These are phyloP conservation scores for Tillus elongatus DNA, from an alignment of 2,888 invertebrate species.

Conservation along the genomic window DNA sequence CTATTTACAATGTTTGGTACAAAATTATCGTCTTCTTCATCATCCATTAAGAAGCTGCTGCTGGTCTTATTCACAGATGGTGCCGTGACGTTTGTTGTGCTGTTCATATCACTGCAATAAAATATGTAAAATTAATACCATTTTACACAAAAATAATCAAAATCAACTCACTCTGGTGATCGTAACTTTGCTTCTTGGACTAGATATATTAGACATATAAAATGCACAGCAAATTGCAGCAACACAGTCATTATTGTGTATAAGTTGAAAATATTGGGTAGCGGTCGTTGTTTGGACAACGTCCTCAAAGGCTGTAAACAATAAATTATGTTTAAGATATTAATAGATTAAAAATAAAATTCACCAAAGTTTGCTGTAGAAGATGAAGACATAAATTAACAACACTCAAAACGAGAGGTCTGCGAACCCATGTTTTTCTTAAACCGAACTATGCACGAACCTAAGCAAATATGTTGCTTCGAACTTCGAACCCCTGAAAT, in stretches of 20 bases:
- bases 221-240: constrained; percentile 91
- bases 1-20: constrained; percentile 92
- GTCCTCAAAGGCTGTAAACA: constrained; percentile 82
- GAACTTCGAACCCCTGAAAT: too few species aligned
- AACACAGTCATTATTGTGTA: constrained; percentile 95
- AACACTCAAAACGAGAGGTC: too few species aligned
- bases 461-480: too few species aligned
- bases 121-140: constrained; percentile 1
- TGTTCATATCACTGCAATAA: too few species aligned
- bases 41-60: too few species aligned
- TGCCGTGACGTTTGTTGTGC: too few species aligned
- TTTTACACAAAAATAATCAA: constrained; percentile 5
- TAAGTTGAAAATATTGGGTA: constrained; percentile 96
- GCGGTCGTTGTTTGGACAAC: constrained; percentile 85
- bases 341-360: not conserved
- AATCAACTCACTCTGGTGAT: too few species aligned
- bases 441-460: too few species aligned
- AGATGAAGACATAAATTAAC: too few species aligned
- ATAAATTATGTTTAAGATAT: too few species aligned
- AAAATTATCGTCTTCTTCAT: constrained; percentile 76
- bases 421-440: too few species aligned
- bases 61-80: too few species aligned
- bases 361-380: not conserved
- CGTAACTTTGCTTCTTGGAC: constrained; percentile 70
- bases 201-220: constrained; percentile 80